Percentiles rank a stretch among this genome's conserved stretches.
These are phyloP conservation scores for Aegypius monachus DNA, from an alignment of 2,113 vertebrate species.

Conservation along the genomic window DNA sequence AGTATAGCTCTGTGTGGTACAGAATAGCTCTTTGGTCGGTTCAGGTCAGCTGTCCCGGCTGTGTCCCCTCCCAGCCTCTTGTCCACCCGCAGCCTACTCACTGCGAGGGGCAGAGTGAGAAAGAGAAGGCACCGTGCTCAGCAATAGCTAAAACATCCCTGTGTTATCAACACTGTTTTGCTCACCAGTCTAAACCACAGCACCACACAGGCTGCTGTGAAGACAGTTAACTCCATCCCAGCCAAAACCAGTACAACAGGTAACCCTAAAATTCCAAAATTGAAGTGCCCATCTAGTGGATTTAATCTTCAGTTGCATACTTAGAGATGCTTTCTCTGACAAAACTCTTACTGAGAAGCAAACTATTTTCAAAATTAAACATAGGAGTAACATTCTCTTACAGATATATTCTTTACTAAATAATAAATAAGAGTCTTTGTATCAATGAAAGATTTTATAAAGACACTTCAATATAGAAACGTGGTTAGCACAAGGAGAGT, in stretches of 20 bases:
- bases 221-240: neutral
- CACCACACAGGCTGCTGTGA: neutral
- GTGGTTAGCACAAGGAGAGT: neutral
- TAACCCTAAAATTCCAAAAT: neutral
- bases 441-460: neutral
- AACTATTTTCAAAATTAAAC: neutral
- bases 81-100: rapidly evolving
- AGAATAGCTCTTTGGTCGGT: neutral
- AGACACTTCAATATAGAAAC: neutral
- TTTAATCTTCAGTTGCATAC: neutral
- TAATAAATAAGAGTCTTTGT: neutral
- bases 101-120: neutral
- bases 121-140: neutral
- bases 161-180: neutral
- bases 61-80: neutral
- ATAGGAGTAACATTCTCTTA: neutral
- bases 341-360: neutral
- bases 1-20: neutral
- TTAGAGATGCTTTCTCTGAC: neutral
- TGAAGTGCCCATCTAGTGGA: neutral
- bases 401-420: neutral
- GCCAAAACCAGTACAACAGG: neutral
- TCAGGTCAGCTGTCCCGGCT: neutral
- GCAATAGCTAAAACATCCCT: neutral
- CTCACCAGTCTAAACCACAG: neutral